Evolutionary conservation across 2,888 invertebrate species (phyloP), one percentile per base, ranked within the genome.

Genomic region (Deilephila elpenor): DNA sequence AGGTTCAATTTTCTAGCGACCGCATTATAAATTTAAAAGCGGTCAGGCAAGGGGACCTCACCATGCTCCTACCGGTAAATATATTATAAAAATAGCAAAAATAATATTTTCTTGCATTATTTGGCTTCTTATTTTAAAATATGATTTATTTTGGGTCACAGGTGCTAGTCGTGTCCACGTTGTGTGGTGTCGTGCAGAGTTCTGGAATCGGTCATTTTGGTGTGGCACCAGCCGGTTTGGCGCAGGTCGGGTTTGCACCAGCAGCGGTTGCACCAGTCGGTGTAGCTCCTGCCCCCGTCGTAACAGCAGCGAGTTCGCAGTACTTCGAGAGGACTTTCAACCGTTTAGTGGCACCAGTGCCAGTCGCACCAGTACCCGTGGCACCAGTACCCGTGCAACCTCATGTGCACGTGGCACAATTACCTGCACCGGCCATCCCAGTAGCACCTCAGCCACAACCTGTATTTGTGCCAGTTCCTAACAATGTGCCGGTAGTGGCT

Each of bases 281-380:
- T 74, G 60, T 67, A 17, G 67, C 44, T n/a, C 79, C 86, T 5
- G 78, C 94, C 0, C 95, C 96, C 14, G 94, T 96, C 59, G 96
- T 96, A 6, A 96, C 97, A 0, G 95, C 96, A 1, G 95, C 96
- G 73, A 96, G 96, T 85, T 96, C 96, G 62, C 96, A 97, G 86
- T 96, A 96, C 76, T 94, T 96, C 79, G 95, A 96, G 72, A 95
- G 96, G 78, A 96, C 95, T 64, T 96, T 96, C 89, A 96, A 97
- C 83, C 91, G 90, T 44, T 84, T 93, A 60, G 88, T 94, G 4
- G 88, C 90, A 11, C 90, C 91, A 56, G 88, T 88, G 4, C 83
- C 82, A 64, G 77, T 74, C 20, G 72, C 67, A 37, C 32, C 61
- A 20, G 78, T 78, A 37, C 76, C 80, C 17, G 76, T 76, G 17